phyloP scores from a whole-genome alignment of 1,140 invertebrate species.

The Musca vetustissima region DNA sequence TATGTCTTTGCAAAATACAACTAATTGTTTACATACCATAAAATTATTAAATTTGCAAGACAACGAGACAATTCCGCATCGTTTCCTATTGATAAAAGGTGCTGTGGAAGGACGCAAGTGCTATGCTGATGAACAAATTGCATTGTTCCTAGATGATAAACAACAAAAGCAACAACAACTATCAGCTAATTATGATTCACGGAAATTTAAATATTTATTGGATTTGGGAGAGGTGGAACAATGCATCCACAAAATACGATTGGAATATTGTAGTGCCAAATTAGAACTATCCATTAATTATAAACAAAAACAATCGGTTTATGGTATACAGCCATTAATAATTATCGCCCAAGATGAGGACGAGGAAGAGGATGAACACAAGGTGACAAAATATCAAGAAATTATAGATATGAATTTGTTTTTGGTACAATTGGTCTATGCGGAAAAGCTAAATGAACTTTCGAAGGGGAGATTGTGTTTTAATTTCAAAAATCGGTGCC shows the following conservation, averaged over 20 bases:
- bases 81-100: slow-evolving; percentile 44
- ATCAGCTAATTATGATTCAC: slow-evolving; percentile 24
- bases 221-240: slow-evolving; percentile 33
- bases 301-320: slow-evolving; percentile 30
- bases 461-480: slow-evolving; percentile 78
- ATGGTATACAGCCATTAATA: slow-evolving; percentile 68
- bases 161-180: slow-evolving; percentile 39
- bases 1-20: neutral
- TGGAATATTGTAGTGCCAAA: slow-evolving; percentile 12
- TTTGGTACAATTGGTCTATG: slow-evolving; percentile 82
- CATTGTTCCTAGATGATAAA: neutral
- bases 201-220: slow-evolving; percentile 46
- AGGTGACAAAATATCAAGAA: slow-evolving; percentile 67
- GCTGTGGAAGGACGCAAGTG: slow-evolving; percentile 11
- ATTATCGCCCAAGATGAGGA: slow-evolving; percentile 75
- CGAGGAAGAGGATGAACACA: slow-evolving; percentile 64
- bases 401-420: slow-evolving; percentile 74
- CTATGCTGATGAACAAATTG: neutral
- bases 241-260: neutral
- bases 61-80: slow-evolving; percentile 39
- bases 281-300: slow-evolving; percentile 8
- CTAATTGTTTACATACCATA: slow-evolving; percentile 39
- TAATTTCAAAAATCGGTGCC: slow-evolving; percentile 66
- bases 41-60: slow-evolving; percentile 41
- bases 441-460: slow-evolving; percentile 83